A percentile compares a stretch with the other conserved stretches of the same genome.
phyloP scores from a whole-genome alignment of 2,113 vertebrate genomes.

The Hippopotamus amphibius region DNA sequence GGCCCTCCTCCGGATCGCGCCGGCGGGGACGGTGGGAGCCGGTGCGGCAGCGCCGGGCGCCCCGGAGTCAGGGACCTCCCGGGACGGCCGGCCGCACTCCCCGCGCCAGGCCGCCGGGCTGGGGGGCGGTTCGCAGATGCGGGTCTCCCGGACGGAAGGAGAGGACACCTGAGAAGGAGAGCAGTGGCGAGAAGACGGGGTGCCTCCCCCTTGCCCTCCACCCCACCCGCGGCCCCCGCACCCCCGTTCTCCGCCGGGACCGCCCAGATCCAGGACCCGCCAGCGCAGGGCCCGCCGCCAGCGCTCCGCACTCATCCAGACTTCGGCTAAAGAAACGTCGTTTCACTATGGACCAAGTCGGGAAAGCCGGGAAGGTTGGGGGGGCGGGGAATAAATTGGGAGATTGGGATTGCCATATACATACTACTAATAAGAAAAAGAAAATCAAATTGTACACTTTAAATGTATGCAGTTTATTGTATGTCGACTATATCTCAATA shows the following conservation, averaged over 20 bases:
- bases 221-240: not conserved
- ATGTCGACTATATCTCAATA: too few species aligned
- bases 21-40: rapidly evolving
- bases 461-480: too few species aligned
- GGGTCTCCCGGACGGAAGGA: too few species aligned
- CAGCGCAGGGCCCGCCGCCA: not conserved
- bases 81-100: rapidly evolving
- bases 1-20: not conserved
- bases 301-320: not conserved
- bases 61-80: not conserved
- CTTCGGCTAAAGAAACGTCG: not conserved
- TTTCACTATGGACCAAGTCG: not conserved
- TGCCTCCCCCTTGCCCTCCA: not conserved
- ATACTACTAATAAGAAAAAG: too few species aligned
- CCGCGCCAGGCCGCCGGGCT: rapidly evolving
- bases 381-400: too few species aligned
- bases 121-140: rapidly evolving
- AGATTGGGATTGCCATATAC: too few species aligned
- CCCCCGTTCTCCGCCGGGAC: not conserved
- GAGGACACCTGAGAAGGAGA: too few species aligned
- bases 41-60: rapidly evolving
- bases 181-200: not conserved
- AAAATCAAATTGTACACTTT: too few species aligned
- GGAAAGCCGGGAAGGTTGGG: too few species aligned
- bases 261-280: not conserved